Conservation (phyloP, 2,888 invertebrate species). For the Belgica antarctica region DNA sequence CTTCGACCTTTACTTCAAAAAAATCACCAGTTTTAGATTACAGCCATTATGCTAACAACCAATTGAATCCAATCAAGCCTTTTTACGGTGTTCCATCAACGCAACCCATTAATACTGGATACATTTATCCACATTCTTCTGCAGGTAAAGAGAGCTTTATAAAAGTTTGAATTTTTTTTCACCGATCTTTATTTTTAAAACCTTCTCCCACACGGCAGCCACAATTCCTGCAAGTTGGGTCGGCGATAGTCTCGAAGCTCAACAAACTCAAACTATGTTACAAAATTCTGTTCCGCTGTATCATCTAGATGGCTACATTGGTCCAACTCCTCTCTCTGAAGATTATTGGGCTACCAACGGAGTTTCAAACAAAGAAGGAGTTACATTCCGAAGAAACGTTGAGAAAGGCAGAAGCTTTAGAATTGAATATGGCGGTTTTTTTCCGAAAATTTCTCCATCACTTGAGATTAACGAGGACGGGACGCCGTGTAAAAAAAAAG, state of each 20-base stretch:
- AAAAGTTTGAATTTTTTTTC: neutral
- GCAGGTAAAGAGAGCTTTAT: constrained; percentile 29
- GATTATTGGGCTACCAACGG: constrained; percentile 46
- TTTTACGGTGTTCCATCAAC: constrained; percentile 44
- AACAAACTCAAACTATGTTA: neutral
- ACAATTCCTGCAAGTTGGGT: constrained; percentile 25
- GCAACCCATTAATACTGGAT: neutral
- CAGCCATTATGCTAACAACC: constrained; percentile 45
- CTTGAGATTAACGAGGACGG: constrained; percentile 75
- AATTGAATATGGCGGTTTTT: constrained; percentile 78
- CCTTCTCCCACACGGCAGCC: neutral
- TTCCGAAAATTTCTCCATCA: constrained; percentile 77
- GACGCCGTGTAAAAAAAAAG: constrained; percentile 58
- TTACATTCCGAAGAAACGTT: constrained; percentile 41
- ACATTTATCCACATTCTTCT: constrained; percentile 24
- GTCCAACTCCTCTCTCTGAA: constrained; percentile 56
- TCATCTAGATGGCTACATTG: constrained; percentile 53
- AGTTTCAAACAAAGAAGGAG: constrained; percentile 34
- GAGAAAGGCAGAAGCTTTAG: constrained; percentile 54
- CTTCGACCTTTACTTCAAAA: neutral
- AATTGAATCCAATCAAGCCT: constrained; percentile 43
- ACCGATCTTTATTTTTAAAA: too few relatives aligned
- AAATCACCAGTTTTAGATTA: constrained; percentile 43
- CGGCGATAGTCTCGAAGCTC: constrained; percentile 6
- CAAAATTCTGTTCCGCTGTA: neutral